Evolutionary conservation across 2,113 vertebrate species (phyloP), one percentile per base, ranked within the genome.

Genomic region (Anoplopoma fimbria): DNA sequence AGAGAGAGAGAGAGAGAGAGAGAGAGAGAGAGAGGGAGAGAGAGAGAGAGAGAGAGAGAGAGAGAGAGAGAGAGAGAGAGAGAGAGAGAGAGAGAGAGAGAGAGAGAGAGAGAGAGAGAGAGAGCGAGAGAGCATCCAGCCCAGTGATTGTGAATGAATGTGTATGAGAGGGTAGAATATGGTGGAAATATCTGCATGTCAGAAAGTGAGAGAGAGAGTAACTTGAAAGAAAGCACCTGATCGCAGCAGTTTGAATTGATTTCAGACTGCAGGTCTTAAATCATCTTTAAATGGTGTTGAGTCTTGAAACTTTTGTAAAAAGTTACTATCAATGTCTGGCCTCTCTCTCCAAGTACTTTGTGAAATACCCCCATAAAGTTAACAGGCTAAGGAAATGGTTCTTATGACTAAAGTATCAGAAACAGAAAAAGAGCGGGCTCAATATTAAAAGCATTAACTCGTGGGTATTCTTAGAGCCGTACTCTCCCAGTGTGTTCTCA

Each of bases 151-250:
- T n/a, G n/a, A n/a, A n/a, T n/a, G n/a, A n/a, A n/a, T n/a, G n/a
- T n/a, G n/a, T n/a, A n/a, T 69, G 34, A 65, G 60, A 25, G 9
- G 23, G 21, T 14, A 10, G 23, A 6, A 15, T 51, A 51, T 51
- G n/a, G 36, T 58, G 49, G 77, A 75, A 77, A 75, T 63, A 71
- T 70, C 72, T 64, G 78, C 53, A 75, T 17, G 71, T 61, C 53
- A 82, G 13, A 78, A 68, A 77, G 60, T 49, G 42, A 53, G 45
- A 21, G 21, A 82, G 61, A 40, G 51, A 60, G 2, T 36, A 12
- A 71, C 60, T 75, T 80, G 34, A 74, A 77, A 49, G 27, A 65
- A 49, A 75, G 5, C 58, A 67, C 53, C 29, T 61, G 40, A 69
- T 25, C 77, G 55, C 68, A 40, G 47, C 34, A 25, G 57, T n/a